Percentiles rank a stretch among this genome's conserved stretches.
These are phyloP conservation scores for Pipistrellus kuhlii DNA, from an alignment of 2,797 vertebrate genomes.

Conservation along the genomic window DNA sequence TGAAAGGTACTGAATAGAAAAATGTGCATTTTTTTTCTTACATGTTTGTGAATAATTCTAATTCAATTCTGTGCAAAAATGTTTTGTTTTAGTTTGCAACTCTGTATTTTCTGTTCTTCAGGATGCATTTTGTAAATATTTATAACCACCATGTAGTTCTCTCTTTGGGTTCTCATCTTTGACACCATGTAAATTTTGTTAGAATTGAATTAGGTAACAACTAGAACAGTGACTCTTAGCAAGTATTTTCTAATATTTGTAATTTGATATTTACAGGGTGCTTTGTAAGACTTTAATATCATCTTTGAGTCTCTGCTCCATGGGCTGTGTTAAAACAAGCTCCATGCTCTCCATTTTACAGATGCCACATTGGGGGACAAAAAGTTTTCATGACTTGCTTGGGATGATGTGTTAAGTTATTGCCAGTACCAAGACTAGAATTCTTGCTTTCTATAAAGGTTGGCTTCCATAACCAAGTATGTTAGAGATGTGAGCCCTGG, in stretches of 20 bases:
- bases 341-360: not conserved
- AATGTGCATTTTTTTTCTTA: slow-evolving; percentile 36
- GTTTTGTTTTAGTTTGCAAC: not conserved
- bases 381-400: not conserved
- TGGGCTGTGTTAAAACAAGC: not conserved
- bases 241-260: slow-evolving; percentile 40
- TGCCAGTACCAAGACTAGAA: not conserved
- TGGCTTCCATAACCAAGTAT: not conserved
- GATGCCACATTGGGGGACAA: not conserved
- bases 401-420: not conserved
- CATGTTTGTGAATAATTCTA: not conserved
- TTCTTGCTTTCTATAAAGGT: not conserved
- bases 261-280: not conserved
- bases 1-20: slow-evolving; percentile 10
- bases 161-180: not conserved
- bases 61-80: not conserved
- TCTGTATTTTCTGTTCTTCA: not conserved
- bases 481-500: not conserved
- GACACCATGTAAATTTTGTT: not conserved
- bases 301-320: not conserved
- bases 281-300: slow-evolving; percentile 23
- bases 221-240: not conserved
- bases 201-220: slow-evolving; percentile 48
- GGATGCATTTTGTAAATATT: not conserved
- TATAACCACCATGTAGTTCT: not conserved